Percentiles rank a stretch among this genome's conserved stretches.
Conservation (phyloP, 2,797 vertebrate genomes). For the Trematomus bernacchii region DNA sequence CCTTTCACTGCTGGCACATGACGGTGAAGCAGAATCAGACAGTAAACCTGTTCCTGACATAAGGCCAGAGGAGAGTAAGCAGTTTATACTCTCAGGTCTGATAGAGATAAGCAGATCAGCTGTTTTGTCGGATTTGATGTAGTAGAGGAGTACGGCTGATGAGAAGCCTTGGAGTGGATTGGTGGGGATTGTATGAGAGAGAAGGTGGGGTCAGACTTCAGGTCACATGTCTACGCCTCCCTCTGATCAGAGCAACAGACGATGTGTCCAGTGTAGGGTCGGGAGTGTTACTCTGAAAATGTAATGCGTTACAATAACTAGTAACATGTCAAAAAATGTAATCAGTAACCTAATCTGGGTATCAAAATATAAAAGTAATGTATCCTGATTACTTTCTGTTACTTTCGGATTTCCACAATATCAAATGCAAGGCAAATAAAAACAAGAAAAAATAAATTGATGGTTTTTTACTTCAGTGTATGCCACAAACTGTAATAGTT, state of each 20-base stretch:
- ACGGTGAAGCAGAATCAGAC: conserved; percentile 34
- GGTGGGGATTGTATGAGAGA: conserved; percentile 36
- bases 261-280: conserved; percentile 37
- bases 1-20: conserved; percentile 31
- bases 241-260: conserved; percentile 33
- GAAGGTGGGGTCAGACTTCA: conserved; percentile 46
- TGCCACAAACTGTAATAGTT: too few relatives aligned
- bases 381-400: too few relatives aligned
- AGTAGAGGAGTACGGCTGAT: conserved; percentile 40
- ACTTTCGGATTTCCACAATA: too few relatives aligned
- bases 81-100: conserved; percentile 69
- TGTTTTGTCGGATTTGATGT: conserved; percentile 70
- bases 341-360: too few relatives aligned
- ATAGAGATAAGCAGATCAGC: conserved; percentile 77
- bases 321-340: too few relatives aligned
- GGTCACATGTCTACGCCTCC: conserved; percentile 37
- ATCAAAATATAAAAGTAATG: too few relatives aligned
- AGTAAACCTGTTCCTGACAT: conserved; percentile 66
- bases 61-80: conserved; percentile 59
- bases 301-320: too few relatives aligned
- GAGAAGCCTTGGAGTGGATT: conserved; percentile 54
- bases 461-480: too few relatives aligned
- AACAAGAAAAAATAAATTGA: too few relatives aligned
- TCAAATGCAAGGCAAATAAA: too few relatives aligned
- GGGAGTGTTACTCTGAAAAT: too few relatives aligned